Evolutionary conservation across 1,140 invertebrate genomes (phyloP).

Genomic region (Drosophila mauritiana): DNA sequence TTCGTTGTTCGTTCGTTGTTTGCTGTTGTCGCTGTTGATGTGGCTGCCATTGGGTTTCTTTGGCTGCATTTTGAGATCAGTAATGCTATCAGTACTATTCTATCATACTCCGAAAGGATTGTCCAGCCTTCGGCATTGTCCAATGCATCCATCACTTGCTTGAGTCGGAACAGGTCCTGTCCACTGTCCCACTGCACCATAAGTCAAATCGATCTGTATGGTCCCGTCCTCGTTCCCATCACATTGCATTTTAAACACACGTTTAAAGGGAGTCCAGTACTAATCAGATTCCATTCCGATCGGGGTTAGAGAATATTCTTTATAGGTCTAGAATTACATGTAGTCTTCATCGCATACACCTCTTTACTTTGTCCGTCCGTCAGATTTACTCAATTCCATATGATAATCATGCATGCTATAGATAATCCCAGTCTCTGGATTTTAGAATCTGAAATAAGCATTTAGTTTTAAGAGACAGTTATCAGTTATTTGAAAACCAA

Average conservation of each 20-base stretch:
- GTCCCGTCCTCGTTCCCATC: conserved; percentile 20
- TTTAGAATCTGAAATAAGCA: not conserved
- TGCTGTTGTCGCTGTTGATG: conserved; percentile 68
- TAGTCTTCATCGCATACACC: no score
- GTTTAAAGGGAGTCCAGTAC: conserved; percentile 25
- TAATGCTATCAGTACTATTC: conserved; percentile 3
- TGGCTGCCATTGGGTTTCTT: conserved; percentile 46
- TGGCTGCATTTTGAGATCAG: conserved; percentile 24
- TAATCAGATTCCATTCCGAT: conserved; percentile 9
- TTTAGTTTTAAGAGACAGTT: not conserved
- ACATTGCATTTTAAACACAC: conserved; percentile 30
- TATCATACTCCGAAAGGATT: not conserved
- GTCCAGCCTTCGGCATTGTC: conserved; percentile 31
- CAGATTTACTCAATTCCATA: not conserved
- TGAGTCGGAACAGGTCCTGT: conserved; percentile 34
- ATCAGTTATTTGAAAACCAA: not conserved
- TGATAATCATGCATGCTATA: conserved; percentile 11
- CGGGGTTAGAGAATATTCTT: not conserved
- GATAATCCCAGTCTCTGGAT: not conserved
- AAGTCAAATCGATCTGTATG: conserved; percentile 32
- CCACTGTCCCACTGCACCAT: conserved; percentile 24
- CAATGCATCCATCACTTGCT: conserved; percentile 31
- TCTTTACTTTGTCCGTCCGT: conserved; percentile 9
- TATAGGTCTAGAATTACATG: not conserved
- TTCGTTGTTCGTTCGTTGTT: conserved; percentile 59